A percentile compares a stretch with the other conserved stretches of the same genome.
Conservation (phyloP, 1,140 invertebrate genomes). For the Zaprionus nigranus region DNA sequence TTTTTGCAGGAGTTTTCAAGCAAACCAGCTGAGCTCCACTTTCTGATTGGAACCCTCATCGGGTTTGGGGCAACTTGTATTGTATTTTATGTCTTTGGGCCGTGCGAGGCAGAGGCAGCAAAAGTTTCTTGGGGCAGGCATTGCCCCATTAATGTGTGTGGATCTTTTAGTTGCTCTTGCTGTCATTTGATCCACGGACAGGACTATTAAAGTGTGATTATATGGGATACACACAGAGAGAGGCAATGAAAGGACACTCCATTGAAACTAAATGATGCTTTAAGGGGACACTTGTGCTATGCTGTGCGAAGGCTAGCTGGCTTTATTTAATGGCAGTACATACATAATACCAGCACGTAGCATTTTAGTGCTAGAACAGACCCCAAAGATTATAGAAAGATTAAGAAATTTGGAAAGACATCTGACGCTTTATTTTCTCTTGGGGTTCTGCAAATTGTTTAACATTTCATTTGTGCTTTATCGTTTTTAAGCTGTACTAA, state of each 20-base stretch:
- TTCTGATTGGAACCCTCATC: neutral
- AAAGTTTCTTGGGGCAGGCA: constrained; percentile 53
- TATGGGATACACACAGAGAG: constrained; percentile 35
- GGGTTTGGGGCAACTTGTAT: constrained; percentile 50
- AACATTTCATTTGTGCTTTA: too few relatives aligned
- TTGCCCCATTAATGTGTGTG: constrained; percentile 66
- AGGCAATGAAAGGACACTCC: neutral
- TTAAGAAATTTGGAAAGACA: neutral
- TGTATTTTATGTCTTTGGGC: constrained; percentile 74
- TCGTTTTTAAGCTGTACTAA: too few relatives aligned
- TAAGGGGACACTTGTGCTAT: constrained; percentile 6
- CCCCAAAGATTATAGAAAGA: neutral
- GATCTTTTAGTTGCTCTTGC: constrained; percentile 50
- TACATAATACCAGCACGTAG: too few relatives aligned
- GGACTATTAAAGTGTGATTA: constrained; percentile 73
- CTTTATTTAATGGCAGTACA: neutral
- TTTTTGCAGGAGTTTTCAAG: constrained; percentile 43
- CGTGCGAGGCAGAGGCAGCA: constrained; percentile 43
- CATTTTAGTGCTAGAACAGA: neutral
- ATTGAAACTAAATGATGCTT: constrained; percentile 58
- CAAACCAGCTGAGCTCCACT: constrained; percentile 46
- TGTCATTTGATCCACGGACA: constrained; percentile 58
- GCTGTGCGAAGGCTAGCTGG: neutral
- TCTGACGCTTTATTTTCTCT: too few relatives aligned
- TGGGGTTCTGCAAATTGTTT: too few relatives aligned